Evolutionary conservation across 2,888 invertebrate genomes (phyloP).

Genomic region (Linnaemya vulpina): DNA sequence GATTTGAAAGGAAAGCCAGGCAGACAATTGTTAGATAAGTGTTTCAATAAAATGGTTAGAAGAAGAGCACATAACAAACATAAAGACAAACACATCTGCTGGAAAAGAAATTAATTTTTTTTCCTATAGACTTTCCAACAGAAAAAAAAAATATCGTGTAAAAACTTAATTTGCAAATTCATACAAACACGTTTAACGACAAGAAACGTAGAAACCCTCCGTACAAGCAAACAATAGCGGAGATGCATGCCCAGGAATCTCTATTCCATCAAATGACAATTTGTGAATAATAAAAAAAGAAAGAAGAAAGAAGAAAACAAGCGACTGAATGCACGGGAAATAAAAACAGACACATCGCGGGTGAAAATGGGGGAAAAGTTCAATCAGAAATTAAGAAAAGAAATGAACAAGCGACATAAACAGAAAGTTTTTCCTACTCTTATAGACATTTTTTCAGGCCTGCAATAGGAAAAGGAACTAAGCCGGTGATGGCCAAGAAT

Average conservation of each 20-base stretch:
- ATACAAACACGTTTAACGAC: slow-evolving; percentile 44
- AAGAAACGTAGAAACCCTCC: slow-evolving; percentile 9
- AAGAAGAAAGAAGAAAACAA: slow-evolving; percentile 1
- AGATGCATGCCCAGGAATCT: slow-evolving; percentile 58
- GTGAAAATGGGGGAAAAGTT: slow-evolving; percentile 63
- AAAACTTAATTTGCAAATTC: slow-evolving; percentile 56
- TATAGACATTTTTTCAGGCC: slow-evolving; percentile 12
- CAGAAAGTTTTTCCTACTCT: slow-evolving; percentile 62
- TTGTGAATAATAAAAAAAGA: slow-evolving; percentile 24
- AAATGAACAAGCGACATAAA: slow-evolving; percentile 72
- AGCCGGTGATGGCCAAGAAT: neutral
- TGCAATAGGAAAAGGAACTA: slow-evolving; percentile 19
- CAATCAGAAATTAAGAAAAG: slow-evolving; percentile 73
- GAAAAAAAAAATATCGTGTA: neutral
- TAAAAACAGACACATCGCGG: slow-evolving; percentile 64
- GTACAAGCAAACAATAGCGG: slow-evolving; percentile 50
- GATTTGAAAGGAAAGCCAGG: slow-evolving; percentile 57
- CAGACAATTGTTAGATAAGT: slow-evolving; percentile 60
- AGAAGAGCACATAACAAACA: neutral
- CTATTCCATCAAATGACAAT: slow-evolving; percentile 71
- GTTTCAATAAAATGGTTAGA: slow-evolving; percentile 46
- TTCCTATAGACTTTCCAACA: slow-evolving; percentile 9
- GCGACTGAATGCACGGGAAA: slow-evolving; percentile 50
- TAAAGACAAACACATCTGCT: slow-evolving; percentile 64
- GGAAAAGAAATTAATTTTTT: slow-evolving; percentile 50